Evolutionary conservation across 2,797 vertebrate genomes (phyloP), one percentile per base, ranked within the genome.

Genomic region (Falco novaeseelandiae): DNA sequence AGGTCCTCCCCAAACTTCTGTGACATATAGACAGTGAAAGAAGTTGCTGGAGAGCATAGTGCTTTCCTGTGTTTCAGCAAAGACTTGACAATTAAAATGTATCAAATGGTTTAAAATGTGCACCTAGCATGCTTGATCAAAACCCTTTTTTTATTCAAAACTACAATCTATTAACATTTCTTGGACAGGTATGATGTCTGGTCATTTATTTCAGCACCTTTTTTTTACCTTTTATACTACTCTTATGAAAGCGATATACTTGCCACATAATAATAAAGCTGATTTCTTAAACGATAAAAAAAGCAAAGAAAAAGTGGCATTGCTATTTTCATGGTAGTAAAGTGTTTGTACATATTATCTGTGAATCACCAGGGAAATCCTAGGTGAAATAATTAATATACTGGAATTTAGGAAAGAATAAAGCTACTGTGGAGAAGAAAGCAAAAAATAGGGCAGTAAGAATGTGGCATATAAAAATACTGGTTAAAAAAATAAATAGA

Each of bases 371-470:
- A 74, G 55, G 57, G 49, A 96, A 96, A 94, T 87, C 32, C 46
- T 86, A 86, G n/a, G 81, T 82, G 61, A 93, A 94, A 89, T 93
- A 88, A 95, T 90, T 95, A 6, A 15, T 5, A 63, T 57, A 12
- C 6, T 94, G 71, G 51, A 95, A 87, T 91, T 93, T 62, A 79
- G 83, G 83, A 91, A 85, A 40, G 32, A 95, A 83, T 90, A 90
- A 91, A 82, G 13, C 32, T 88, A 54, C 18, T 86, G 46, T 51
- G 49, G 51, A 74, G 15, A 88, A 3, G 29, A 85, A 91, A 82
- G 48, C 7, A 49, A 93, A 87, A 86, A 79, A 42, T 15, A 79
- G 6, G 23, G 6, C 30, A 17, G 23, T 51, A 81, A 71, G 22
- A 83, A 67, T 63, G 15, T 54, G 46, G 21, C 18, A 95, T 96